Conservation (phyloP, 2,888 invertebrate genomes). For the Nasonia oneida region DNA sequence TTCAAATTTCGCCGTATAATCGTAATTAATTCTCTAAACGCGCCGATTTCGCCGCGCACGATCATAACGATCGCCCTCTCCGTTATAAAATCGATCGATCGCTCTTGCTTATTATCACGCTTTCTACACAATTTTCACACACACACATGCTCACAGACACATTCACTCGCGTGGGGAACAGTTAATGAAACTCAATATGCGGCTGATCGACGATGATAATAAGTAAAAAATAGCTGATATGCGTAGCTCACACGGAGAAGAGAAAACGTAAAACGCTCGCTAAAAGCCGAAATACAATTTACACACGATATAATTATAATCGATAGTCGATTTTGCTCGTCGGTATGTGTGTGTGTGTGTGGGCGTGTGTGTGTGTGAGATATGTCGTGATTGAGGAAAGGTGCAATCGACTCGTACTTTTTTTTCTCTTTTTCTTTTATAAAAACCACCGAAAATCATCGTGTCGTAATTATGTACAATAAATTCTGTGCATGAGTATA, state of each 20-base stretch:
- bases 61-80: not conserved
- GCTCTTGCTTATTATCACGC: conserved; percentile 15
- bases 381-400: conserved; percentile 54
- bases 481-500: conserved; percentile 34
- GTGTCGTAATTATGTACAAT: conserved; percentile 59
- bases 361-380: not conserved
- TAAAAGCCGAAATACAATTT: conserved; percentile 24
- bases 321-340: conserved; percentile 28
- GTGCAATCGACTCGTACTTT: conserved; percentile 53
- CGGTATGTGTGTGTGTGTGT: conserved; percentile 31
- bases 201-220: not conserved
- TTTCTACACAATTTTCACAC: not conserved
- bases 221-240: not conserved
- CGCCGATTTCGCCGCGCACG: not conserved
- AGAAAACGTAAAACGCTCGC: conserved; percentile 9
- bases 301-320: conserved; percentile 1
- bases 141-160: not conserved
- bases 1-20: not conserved
- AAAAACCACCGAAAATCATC: conserved; percentile 60
- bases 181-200: not conserved
- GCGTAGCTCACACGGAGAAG: not conserved
- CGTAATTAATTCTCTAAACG: not conserved
- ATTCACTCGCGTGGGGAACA: not conserved
- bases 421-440: conserved; percentile 40
- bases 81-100: conserved; percentile 32